Evolutionary conservation across 2,888 invertebrate genomes (phyloP), one percentile per base, ranked within the genome.

Genomic region (Chaetoderma sp.): DNA sequence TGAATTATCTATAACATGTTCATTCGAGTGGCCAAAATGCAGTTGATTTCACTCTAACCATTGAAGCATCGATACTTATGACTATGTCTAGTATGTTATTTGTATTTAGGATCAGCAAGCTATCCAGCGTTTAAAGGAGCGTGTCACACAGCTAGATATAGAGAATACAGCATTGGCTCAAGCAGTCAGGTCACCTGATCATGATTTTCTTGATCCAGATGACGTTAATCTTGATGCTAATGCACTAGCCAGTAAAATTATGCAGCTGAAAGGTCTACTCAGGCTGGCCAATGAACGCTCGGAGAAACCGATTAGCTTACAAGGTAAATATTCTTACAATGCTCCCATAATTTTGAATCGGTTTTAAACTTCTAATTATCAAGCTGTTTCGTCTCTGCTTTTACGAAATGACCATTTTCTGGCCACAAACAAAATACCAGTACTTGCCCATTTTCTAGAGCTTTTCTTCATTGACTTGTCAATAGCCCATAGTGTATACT

Each of bases 281-380:
- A 87, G 90, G 4, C 84, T 87, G 0, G 91, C 91, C 72, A 92
- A 92, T 72, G 72, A 81, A 30, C 74, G 76, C 33, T 72, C 82
- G 81, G 89, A 90, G 45, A 89, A 88, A 70, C 91, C 91, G 0
- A 87, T 92, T 30, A 91, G 92, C 76, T 85, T 92, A 30, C 86
- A 88, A 78, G 88, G 89, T 89, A 79, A 67, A 76, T 58, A 10
- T 32, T 32, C 30, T 44, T 18, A 30, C 50, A n/a, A 21, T 42
- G 16, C 23, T 2, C n/a, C n/a, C n/a, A n/a, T n/a, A n/a, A n/a
- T n/a, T n/a, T n/a, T 47, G 56, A 5, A 23, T 32, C n/a, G 33
- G 33, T 36, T n/a, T 1, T 8, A 32, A 55, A 16, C 30, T 21
- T 57, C 16, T 28, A 62, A n/a, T 44, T 55, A 42, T 42, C 8